Evolutionary conservation across 2,797 vertebrate species (phyloP).

Genomic region (Myotis vivesi): DNA sequence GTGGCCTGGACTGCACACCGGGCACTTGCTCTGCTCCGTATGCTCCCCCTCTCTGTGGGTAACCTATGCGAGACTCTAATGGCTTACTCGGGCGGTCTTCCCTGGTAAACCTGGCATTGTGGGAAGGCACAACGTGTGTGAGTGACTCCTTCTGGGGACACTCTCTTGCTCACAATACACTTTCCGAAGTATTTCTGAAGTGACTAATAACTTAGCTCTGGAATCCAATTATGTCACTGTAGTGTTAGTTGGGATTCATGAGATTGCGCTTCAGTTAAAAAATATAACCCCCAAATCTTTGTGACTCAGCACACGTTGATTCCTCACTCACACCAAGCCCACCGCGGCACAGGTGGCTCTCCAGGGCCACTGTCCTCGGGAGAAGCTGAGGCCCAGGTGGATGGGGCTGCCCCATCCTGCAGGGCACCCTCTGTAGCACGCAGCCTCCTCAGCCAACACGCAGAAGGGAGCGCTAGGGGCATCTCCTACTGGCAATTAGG

Average conservation of each 20-base stretch:
- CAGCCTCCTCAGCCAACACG: not conserved
- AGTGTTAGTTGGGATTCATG: not conserved
- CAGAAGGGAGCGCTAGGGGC: not conserved
- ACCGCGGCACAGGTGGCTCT: not conserved
- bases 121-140: not conserved
- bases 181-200: not conserved
- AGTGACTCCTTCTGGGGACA: not conserved
- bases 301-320: not conserved
- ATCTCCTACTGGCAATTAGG: not conserved
- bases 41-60: not conserved
- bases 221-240: not conserved
- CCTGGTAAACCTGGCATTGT: not conserved
- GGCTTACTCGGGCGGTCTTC: not conserved
- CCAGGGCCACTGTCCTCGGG: not conserved
- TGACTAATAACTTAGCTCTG: constrained; percentile 1
- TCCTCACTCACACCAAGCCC: not conserved
- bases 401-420: not conserved
- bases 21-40: not conserved
- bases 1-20: not conserved
- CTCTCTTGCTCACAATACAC: not conserved
- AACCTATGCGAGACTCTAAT: not conserved
- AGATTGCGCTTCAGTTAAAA: not conserved
- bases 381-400: not conserved
- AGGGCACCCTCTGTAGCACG: not conserved
- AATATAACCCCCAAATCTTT: not conserved